These are phyloP conservation scores for Lycaena phlaeas DNA, from an alignment of 2,888 invertebrate genomes.

Conservation along the genomic window DNA sequence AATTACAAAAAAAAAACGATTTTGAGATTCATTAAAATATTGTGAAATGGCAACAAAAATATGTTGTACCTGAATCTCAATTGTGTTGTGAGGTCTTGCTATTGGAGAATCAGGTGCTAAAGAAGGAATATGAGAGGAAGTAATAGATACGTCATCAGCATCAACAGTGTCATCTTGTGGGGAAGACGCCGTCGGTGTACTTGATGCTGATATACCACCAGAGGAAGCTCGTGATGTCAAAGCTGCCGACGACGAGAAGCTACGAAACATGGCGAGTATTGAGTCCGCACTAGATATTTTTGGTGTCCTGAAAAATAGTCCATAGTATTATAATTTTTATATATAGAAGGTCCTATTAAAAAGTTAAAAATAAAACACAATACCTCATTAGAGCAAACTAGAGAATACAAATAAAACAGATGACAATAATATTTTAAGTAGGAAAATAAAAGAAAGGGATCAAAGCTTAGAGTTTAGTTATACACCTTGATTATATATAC, in stretches of 20 bases:
- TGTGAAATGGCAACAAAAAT: background rate
- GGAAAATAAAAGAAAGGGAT: too few species aligned
- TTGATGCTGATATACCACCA: constrained; percentile 76
- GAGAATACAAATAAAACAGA: too few species aligned
- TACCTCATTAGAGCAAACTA: too few species aligned
- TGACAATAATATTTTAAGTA: too few species aligned
- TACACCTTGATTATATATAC: too few species aligned
- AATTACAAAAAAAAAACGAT: constrained; percentile 8
- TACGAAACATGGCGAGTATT: constrained; percentile 84
- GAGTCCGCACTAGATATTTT: constrained; percentile 86
- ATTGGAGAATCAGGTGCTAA: constrained; percentile 78
- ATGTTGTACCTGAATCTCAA: constrained; percentile 53
- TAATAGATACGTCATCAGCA: constrained; percentile 81
- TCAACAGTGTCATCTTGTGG: constrained; percentile 81
- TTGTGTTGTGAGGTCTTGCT: constrained; percentile 53
- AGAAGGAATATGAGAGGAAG: constrained; percentile 73
- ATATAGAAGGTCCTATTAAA: too few species aligned
- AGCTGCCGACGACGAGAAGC: constrained; percentile 78
- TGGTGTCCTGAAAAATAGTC: constrained; percentile 59
- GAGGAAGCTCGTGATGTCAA: constrained; percentile 75
- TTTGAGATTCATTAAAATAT: background rate
- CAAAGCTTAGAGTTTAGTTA: too few species aligned
- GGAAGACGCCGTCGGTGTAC: constrained; percentile 81
- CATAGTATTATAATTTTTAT: constrained; percentile 9
- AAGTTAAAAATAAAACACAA: too few species aligned